Evolutionary conservation across 2,888 invertebrate species (phyloP).

Genomic region (Chirona hameri): DNA sequence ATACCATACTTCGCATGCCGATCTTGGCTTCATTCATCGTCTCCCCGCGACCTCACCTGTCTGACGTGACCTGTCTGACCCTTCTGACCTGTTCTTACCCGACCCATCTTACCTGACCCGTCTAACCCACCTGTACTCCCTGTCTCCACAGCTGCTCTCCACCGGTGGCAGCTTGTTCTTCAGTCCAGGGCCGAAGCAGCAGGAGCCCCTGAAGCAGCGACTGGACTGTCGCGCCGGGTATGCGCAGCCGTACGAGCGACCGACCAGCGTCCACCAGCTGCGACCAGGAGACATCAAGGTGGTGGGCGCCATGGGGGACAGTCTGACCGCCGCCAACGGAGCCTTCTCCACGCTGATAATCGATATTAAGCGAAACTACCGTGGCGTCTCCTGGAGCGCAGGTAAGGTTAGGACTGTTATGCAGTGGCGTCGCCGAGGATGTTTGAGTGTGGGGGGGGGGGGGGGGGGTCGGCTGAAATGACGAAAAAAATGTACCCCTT

Average conservation of each 20-base stretch:
- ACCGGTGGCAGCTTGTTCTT: background rate
- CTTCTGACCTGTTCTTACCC: too few relatives aligned
- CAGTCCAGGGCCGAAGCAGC: conserved; percentile 24
- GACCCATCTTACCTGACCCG: too few relatives aligned
- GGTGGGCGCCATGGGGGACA: conserved; percentile 60
- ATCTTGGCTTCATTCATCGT: too few relatives aligned
- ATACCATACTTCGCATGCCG: too few relatives aligned
- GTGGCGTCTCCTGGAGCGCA: conserved; percentile 52
- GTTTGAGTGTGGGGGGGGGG: too few relatives aligned
- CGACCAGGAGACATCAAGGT: conserved; percentile 61
- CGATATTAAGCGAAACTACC: conserved; percentile 51
- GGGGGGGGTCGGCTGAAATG: too few relatives aligned
- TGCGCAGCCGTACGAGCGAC: conserved; percentile 41
- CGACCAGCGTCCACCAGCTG: conserved; percentile 56
- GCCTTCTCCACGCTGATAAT: conserved; percentile 51
- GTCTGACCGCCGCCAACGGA: conserved; percentile 58
- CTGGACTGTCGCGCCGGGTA: conserved; percentile 6
- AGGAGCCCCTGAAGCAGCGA: background rate
- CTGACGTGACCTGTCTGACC: too few relatives aligned
- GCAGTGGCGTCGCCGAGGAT: too few relatives aligned
- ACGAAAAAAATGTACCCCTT: too few relatives aligned
- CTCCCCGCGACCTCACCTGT: too few relatives aligned
- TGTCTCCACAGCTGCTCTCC: background rate
- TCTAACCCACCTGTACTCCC: too few relatives aligned
- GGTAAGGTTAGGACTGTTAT: conserved; percentile 43